These are phyloP conservation scores for Thymallus thymallus DNA, from an alignment of 2,113 vertebrate genomes.

Conservation along the genomic window DNA sequence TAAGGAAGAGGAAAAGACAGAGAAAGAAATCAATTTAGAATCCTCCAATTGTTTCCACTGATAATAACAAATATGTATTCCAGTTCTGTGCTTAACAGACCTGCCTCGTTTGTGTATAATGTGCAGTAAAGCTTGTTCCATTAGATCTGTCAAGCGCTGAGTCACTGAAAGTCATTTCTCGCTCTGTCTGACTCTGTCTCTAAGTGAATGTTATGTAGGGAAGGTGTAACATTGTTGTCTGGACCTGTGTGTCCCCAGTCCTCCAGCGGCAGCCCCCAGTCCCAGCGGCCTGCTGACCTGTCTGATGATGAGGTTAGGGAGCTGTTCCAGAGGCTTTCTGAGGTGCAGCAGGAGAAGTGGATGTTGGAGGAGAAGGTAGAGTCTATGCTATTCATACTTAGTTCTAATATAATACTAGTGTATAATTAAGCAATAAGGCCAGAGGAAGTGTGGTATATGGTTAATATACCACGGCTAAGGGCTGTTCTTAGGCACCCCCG, in stretches of 20 bases:
- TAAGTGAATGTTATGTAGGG: not conserved
- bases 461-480: no score
- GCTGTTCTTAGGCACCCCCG: no score
- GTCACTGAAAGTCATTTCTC: not conserved
- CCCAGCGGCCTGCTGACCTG: conserved; percentile 81
- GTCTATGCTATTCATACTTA: no score
- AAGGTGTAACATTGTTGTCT: not conserved
- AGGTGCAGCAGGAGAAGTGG: conserved; percentile 93
- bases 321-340: conserved; percentile 86
- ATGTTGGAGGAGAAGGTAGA: conserved; percentile 88
- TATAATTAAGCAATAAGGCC: no score
- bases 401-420: no score
- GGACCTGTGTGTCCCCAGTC: conserved; percentile 67
- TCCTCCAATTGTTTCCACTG: no score
- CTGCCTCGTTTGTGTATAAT: no score
- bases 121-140: no score
- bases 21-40: not conserved
- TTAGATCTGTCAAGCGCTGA: no score
- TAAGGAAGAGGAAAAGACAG: not conserved
- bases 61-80: no score
- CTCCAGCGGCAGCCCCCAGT: conserved; percentile 84
- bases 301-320: conserved; percentile 87
- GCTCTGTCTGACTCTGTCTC: not conserved
- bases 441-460: no score
- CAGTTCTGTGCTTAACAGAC: no score